Base-by-base conservation (phyloP, 2,113 vertebrate species). In the Poeciliopsis occidentalis region DNA sequence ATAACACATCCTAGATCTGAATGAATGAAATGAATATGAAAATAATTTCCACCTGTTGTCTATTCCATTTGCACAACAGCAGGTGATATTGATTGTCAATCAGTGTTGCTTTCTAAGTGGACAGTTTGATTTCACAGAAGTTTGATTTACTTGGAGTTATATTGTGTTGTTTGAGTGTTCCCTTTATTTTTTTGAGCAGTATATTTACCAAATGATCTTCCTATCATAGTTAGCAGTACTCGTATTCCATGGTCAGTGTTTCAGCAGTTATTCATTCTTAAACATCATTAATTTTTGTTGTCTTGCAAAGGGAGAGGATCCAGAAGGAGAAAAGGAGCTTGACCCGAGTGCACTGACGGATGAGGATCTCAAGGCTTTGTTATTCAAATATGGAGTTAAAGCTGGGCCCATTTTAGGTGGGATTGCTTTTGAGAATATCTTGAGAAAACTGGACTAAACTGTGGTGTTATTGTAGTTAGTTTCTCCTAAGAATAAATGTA, bases 351-450 rank as follows among this genome's bases (percentile, higher is more conserved):
- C 37, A 73, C 78, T 97, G 83, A 95, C 87, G 30, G 94, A 97
- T 71, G 65, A 67, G 4, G 91, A 95, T 22, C 90, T 96, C 32
- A 94, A 90, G 75, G 84, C 85, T 0, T 75, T 89, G 10, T 92
- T 97, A 24, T 76, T 90, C 6, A 73, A 83, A 72, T 89, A 91
- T 37, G 95, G 96, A 37, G 78, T 95, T 32, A 92, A 92, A 81
- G 88, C 94, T n/a, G 96, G 97, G 37, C 95, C 96, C 2, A 94
- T 97, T 79, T 87, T 96, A 32, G 93, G 95, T 97, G 87, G 62
- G 94, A 31, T 12, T 47, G 10, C 15, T 51, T 22, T 75, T 17
- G 1, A 12, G 15, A 26, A 27, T 29, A 34, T 22, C 19, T 31
- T 12, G 10, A 60, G 8, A 37, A 37, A 11, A 37, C 12, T 44